Evolutionary conservation across 2,888 invertebrate genomes (phyloP).

Genomic region (Chalcis sispes): DNA sequence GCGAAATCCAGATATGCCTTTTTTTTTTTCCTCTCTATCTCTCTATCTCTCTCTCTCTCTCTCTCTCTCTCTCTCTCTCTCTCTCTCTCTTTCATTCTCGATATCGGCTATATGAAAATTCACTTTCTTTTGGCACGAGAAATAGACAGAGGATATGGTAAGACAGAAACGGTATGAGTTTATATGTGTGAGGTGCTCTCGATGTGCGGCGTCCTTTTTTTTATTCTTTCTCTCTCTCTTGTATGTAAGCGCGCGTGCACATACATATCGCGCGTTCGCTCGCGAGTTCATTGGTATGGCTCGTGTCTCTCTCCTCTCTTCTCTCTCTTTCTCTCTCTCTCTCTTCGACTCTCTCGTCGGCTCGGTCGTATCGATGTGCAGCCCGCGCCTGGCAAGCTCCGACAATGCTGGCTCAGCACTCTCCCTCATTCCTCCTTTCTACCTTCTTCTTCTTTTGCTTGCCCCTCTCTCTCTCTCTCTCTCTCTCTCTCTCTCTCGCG

Average conservation of each 20-base stretch:
- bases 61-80: no score
- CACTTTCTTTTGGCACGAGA: constrained; percentile 30
- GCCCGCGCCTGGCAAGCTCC: constrained; percentile 66
- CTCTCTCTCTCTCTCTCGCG: constrained; percentile 39
- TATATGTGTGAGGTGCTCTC: no score
- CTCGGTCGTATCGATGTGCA: constrained; percentile 70
- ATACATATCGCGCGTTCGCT: neutral
- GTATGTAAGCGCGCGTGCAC: no score
- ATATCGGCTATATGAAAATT: constrained; percentile 31
- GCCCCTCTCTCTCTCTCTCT: constrained; percentile 15
- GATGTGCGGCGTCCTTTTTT: no score
- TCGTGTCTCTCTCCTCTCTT: neutral
- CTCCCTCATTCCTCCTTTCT: constrained; percentile 60
- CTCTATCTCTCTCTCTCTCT: no score
- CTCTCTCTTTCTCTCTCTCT: constrained; percentile 3
- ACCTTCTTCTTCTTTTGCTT: constrained; percentile 52
- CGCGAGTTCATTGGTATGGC: constrained; percentile 34
- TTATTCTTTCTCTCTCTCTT: no score
- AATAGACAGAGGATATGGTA: no score
- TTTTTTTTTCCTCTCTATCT: no score
- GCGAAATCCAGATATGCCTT: constrained; percentile 7
- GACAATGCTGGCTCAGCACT: constrained; percentile 75
- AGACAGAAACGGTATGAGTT: no score
- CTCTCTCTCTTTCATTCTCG: no score
- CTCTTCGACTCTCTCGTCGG: neutral